Conservation (phyloP, 1,140 invertebrate genomes). For the Zaprionus gabonicus region DNA sequence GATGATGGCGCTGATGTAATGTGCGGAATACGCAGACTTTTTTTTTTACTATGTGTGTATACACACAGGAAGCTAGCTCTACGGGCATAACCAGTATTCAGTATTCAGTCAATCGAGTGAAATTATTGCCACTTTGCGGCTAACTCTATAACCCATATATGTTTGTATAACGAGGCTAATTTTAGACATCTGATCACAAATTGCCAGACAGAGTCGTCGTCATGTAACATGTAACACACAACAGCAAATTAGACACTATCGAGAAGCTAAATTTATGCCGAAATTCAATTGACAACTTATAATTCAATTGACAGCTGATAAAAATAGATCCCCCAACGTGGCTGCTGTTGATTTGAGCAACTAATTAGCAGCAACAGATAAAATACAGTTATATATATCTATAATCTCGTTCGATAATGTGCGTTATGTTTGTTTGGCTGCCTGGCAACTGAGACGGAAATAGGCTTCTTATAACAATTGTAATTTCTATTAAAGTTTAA, state of each 20-base stretch:
- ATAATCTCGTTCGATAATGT: not conserved
- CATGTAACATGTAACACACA: slow-evolving; percentile 5
- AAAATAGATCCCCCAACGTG: slow-evolving; percentile 19
- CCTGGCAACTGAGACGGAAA: not conserved
- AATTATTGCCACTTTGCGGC: slow-evolving; percentile 21
- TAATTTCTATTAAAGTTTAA: not conserved
- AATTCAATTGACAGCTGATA: slow-evolving; percentile 29
- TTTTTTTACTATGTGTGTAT: not conserved
- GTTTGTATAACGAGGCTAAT: slow-evolving; percentile 16
- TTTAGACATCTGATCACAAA: slow-evolving; percentile 15
- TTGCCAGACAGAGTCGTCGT: not conserved
- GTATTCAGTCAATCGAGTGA: slow-evolving; percentile 11
- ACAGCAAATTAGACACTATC: slow-evolving; percentile 20
- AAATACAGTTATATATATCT: not conserved
- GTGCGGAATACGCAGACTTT: slow-evolving; percentile 32
- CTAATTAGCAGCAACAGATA: slow-evolving; percentile 30
- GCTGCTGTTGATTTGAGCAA: slow-evolving; percentile 20
- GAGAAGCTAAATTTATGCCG: slow-evolving; percentile 15
- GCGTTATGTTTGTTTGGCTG: not conserved
- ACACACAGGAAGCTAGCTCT: slow-evolving; percentile 35
- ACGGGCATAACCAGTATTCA: slow-evolving; percentile 38
- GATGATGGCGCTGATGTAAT: slow-evolving; percentile 43
- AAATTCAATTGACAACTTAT: slow-evolving; percentile 32
- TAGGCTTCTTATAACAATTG: not conserved
- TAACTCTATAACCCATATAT: slow-evolving; percentile 22